Conservation (phyloP, 2,797 vertebrate species). For the Myotis myotis region DNA sequence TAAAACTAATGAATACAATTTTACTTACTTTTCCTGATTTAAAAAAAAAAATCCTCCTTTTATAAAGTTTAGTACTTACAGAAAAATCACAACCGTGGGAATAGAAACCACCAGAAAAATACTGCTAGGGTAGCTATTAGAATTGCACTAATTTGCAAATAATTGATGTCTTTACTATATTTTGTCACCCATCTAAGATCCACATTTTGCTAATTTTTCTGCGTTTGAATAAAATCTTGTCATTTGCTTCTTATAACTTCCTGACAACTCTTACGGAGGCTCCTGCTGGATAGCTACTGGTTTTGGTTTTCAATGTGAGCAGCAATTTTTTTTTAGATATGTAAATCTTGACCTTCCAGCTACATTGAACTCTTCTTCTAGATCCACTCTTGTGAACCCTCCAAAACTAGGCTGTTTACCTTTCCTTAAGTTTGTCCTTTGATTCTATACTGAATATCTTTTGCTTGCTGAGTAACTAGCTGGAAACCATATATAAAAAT, state of each 20-base stretch:
- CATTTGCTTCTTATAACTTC: background rate
- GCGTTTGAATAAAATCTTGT: background rate
- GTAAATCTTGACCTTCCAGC: constrained; percentile 37
- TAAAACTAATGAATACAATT: background rate
- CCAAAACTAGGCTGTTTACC: background rate
- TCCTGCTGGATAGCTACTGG: background rate
- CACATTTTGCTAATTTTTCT: background rate
- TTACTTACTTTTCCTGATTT: background rate
- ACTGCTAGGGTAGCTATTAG: background rate
- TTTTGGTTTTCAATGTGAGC: background rate
- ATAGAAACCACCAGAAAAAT: background rate
- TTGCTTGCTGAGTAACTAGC: constrained; percentile 58
- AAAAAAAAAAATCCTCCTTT: background rate
- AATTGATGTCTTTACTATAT: background rate
- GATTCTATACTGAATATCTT: constrained; percentile 46
- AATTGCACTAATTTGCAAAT: background rate
- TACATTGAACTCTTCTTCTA: background rate
- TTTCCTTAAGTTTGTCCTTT: background rate
- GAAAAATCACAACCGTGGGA: background rate
- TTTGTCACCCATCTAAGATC: background rate
- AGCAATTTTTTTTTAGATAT: background rate
- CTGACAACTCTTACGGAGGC: background rate
- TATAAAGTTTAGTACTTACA: background rate
- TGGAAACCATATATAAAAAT: constrained; percentile 76
- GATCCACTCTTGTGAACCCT: background rate